Percentiles rank a stretch among this genome's conserved stretches.
Conservation (phyloP, 2,888 invertebrate species). For the Meteorus cinctellus region DNA sequence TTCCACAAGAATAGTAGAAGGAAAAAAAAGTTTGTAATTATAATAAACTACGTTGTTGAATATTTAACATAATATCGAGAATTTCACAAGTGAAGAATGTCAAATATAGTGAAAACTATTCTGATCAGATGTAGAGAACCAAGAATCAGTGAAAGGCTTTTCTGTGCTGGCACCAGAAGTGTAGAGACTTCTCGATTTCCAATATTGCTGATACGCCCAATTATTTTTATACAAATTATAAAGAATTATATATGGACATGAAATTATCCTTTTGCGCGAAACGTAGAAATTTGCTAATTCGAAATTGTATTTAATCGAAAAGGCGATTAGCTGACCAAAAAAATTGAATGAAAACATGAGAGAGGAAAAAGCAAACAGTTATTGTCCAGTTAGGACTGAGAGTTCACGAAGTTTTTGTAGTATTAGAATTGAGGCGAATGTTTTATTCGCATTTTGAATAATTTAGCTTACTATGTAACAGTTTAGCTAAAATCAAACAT, state of each 20-base stretch:
- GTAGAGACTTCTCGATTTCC: conserved; percentile 52
- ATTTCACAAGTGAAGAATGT: conserved; percentile 10
- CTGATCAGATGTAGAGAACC: conserved; percentile 4
- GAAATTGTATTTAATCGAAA: conserved; percentile 23
- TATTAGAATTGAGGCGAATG: neutral
- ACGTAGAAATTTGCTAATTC: conserved; percentile 9
- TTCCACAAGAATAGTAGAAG: conserved; percentile 22
- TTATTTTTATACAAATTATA: conserved; percentile 71
- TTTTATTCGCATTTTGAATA: conserved; percentile 14
- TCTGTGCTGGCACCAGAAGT: conserved; percentile 16
- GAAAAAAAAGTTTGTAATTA: conserved; percentile 22
- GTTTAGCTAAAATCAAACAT: conserved; percentile 46
- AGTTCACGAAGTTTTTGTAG: conserved; percentile 27
- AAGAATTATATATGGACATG: conserved; percentile 43
- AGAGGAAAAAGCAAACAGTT: conserved; percentile 10
- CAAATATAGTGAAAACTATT: neutral
- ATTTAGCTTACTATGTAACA: conserved; percentile 6
- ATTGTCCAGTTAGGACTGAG: conserved; percentile 4
- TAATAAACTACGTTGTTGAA: conserved; percentile 60
- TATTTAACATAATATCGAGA: conserved; percentile 50
- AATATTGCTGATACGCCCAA: conserved; percentile 63
- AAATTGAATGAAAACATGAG: neutral
- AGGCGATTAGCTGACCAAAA: conserved; percentile 23
- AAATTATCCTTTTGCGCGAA: conserved; percentile 41
- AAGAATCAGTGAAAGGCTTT: neutral